Evolutionary conservation across 1,140 invertebrate genomes (phyloP), one percentile per base, ranked within the genome.

Genomic region (Drosophila sp.): DNA sequence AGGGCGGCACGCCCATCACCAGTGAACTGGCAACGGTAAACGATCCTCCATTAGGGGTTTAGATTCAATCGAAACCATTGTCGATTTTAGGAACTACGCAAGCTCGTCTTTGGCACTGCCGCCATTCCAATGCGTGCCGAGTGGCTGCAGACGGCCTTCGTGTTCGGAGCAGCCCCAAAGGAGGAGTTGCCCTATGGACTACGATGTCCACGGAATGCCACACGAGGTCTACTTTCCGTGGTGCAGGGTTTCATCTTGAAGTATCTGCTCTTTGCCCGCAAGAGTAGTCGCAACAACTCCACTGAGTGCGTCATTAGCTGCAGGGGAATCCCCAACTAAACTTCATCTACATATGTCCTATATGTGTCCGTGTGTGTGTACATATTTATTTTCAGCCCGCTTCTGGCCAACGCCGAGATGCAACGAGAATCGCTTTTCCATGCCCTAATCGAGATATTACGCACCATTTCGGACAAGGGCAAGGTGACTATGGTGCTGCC

Each of bases 371-470:
- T 43, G 25, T 41, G 7, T 54, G 25, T 59, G 41, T 61, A 18
- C 67, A 41, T 69, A 9, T 38, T 34, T 50, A 7, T 4, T 2
- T 72, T 90, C 77, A 96, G 96, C 48, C 93, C 95, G 14, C 90
- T 96, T 21, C 93, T 94, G 51, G 95, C 95, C n/a, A 94, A 93
- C 13, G 94, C 94, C 66, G 94, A 94, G 25, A 93, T 94, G 76
- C 95, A 96, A 90, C 93, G 95, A 63, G 95, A 96, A 66, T 95
- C 95, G 0, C 78, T 97, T 16, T 94, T 94, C 72, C 91, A 93
- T 2, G 94, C 95, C 0, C 93, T 96, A 56, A 93, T 94, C 16
- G 95, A 96, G 78, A 95, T 97, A 38, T 92, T 97, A 70, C 96
- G 95, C 94, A 94, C 94, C 83, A 92, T 92, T 79, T 93, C 94